phyloP scores from a whole-genome alignment of 2,113 vertebrate species.

The Gnathonemus longibarbis region DNA sequence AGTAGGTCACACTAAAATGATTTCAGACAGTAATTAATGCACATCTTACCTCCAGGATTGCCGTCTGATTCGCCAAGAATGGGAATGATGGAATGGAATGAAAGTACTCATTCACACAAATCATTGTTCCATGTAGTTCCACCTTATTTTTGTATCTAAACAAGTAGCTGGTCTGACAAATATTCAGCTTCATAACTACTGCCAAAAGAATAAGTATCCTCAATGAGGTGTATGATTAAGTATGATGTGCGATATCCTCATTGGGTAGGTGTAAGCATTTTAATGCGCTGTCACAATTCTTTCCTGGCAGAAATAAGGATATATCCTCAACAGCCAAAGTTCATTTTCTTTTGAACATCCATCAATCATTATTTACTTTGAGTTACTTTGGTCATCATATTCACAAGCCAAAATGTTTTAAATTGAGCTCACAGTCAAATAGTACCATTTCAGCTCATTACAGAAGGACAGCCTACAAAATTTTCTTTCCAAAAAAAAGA shows the following conservation, averaged over 20 bases:
- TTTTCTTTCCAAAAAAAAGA: not conserved
- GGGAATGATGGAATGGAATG: constrained; percentile 11
- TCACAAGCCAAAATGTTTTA: not conserved
- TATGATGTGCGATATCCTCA: not conserved
- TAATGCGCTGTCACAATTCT: not conserved
- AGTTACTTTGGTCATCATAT: not conserved
- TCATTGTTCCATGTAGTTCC: not conserved
- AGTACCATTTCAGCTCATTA: not conserved
- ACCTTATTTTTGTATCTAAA: not conserved
- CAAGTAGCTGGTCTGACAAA: constrained; percentile 2
- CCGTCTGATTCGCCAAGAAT: not conserved
- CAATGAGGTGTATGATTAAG: not conserved
- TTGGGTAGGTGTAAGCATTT: not conserved
- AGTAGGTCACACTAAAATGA: constrained; percentile 31
- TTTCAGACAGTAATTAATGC: constrained; percentile 20
- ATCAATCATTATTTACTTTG: not conserved
- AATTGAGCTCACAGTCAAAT: not conserved
- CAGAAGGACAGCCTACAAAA: not conserved
- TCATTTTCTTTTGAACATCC: not conserved
- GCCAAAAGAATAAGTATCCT: not conserved
- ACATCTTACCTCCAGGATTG: constrained; percentile 19
- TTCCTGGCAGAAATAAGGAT: not conserved
- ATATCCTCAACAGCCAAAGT: not conserved
- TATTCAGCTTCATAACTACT: not conserved
- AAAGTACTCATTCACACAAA: not conserved